Evolutionary conservation across 2,113 vertebrate genomes (phyloP).

Genomic region (Orcinus orca): DNA sequence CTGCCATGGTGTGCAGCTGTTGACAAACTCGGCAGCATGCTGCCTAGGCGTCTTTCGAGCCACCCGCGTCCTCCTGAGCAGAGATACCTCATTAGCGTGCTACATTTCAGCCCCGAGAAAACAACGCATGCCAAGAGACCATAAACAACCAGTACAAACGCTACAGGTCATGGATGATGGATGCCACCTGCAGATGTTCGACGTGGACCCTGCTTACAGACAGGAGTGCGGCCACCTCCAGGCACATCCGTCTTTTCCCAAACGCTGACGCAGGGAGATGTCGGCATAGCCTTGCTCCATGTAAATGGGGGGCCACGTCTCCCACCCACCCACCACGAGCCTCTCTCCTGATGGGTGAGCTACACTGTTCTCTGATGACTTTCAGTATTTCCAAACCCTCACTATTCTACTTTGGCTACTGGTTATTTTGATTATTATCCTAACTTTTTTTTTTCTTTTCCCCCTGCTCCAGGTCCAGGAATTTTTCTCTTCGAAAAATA

Average conservation of each 20-base stretch:
- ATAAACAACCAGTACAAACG: constrained; percentile 82
- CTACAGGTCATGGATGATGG: constrained; percentile 83
- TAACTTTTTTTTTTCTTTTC: not conserved
- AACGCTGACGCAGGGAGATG: constrained; percentile 60
- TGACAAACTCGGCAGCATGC: constrained; percentile 81
- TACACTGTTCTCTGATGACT: not conserved
- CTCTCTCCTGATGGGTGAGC: not conserved
- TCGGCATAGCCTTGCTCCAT: not conserved
- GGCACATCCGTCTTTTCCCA: constrained; percentile 66
- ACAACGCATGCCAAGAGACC: constrained; percentile 81
- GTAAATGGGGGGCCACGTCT: not conserved
- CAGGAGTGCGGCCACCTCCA: not conserved
- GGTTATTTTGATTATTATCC: not conserved
- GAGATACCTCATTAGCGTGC: constrained; percentile 83
- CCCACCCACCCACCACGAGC: not conserved
- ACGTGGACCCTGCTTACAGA: constrained; percentile 46
- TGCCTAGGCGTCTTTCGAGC: constrained; percentile 74
- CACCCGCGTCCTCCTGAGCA: constrained; percentile 67
- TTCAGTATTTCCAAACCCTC: not conserved
- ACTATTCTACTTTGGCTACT: not conserved
- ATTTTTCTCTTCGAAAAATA: constrained; percentile 53
- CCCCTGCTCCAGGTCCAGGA: not conserved
- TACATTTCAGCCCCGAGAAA: constrained; percentile 82
- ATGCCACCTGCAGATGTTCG: constrained; percentile 65
- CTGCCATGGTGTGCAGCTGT: constrained; percentile 74